Conservation (phyloP, 2,888 invertebrate species). For the Oscheius sp. region DNA sequence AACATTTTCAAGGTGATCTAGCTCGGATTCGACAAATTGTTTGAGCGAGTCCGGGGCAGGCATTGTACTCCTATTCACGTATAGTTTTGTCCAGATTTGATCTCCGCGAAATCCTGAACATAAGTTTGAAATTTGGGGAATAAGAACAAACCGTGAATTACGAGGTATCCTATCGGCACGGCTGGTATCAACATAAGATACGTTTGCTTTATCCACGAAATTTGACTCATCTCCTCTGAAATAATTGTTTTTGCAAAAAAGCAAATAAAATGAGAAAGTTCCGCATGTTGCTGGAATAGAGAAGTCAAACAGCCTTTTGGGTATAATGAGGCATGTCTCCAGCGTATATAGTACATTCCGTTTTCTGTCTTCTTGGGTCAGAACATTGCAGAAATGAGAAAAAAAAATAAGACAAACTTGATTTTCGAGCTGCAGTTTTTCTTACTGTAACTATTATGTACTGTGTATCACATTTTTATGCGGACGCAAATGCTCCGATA, state of each 20-base stretch:
- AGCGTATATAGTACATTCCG: too few species aligned
- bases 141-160: conserved; percentile 52
- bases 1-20: conserved; percentile 50
- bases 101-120: conserved; percentile 55
- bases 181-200: conserved; percentile 54
- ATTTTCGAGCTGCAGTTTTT: not conserved
- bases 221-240: conserved; percentile 18
- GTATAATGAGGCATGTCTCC: too few species aligned
- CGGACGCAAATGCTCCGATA: too few species aligned
- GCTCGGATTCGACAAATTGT: conserved; percentile 58
- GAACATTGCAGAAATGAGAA: not conserved
- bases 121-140: not conserved
- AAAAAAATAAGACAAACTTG: not conserved
- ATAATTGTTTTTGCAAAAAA: too few species aligned
- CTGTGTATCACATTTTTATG: too few species aligned
- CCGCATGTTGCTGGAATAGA: too few species aligned
- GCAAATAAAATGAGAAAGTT: too few species aligned
- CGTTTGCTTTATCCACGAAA: conserved; percentile 45
- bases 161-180: conserved; percentile 54
- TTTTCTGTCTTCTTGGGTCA: too few species aligned
- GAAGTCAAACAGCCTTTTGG: too few species aligned
- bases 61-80: conserved; percentile 48
- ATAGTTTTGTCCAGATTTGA: conserved; percentile 53
- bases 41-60: conserved; percentile 51
- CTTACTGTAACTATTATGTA: too few species aligned